Base-by-base conservation (phyloP, 2,888 invertebrate species). In the Merodon equestris region DNA sequence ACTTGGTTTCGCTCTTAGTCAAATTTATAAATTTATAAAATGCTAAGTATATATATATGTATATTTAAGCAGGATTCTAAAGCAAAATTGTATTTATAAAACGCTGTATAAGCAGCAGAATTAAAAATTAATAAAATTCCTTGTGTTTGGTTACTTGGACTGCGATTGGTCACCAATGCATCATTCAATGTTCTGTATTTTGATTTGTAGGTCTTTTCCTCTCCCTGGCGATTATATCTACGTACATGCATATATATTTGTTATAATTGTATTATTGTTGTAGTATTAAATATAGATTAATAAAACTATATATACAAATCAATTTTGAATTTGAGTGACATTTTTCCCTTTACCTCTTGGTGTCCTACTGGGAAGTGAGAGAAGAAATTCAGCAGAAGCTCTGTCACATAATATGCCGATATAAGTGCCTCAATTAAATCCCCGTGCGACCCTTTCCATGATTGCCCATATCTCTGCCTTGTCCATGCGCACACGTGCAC, bases 31-130 rank as follows among this genome's bases (percentile, higher is more conserved):
- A 71, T 71, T 61, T 48, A 71, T 63, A 71, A 58, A 84, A 82
- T 84, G 82, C 85, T 83, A 83, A 18, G 17, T 7, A 19, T 58
- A 15, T 17, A 54, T 27, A 27, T n/a, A n/a, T n/a, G n/a, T n/a
- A 7, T 27, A 27, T 27, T 2, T 7, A 27, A 27, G 27, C 3
- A 27, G 7, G 7, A 27, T 27, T 27, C 7, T 36, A 70, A 40
- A 54, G 15, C 15, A 44, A 51, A 47, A 40, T 40, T 40, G n/a
- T 10, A 40, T n/a, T 9, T 40, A 5, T 40, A 40, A 66, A 79
- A 67, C 44, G 44, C 48, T 56, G 61, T 27, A 7, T 2, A 79
- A 56, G 14, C 34, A 79, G 17, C 72, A 70, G 57, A 42, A 38
- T 51, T 34, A 2, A 61, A 81, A 73, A 68, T 34, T 42, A 42